Evolutionary conservation across 2,797 vertebrate genomes (phyloP).

Genomic region (Sarcophilus harrisii): DNA sequence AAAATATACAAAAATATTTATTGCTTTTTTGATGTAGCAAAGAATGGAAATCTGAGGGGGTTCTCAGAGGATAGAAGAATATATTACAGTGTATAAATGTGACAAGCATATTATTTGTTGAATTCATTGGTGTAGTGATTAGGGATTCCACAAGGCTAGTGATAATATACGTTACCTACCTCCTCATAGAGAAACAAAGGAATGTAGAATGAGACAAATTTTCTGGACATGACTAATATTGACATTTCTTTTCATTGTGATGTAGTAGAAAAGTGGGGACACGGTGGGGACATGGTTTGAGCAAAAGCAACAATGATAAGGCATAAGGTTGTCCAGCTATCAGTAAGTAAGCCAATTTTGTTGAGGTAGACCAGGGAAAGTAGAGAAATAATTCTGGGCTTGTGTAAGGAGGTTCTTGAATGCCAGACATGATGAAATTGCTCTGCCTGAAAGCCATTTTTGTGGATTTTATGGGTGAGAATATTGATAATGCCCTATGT

Average conservation of each 20-base stretch:
- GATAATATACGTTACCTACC: neutral
- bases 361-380: neutral
- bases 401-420: neutral
- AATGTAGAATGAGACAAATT: neutral
- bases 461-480: neutral
- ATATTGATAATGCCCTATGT: neutral
- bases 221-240: neutral
- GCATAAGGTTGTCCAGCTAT: neutral
- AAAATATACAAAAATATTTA: neutral
- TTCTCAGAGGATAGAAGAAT: neutral
- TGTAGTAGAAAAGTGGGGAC: neutral
- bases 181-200: neutral
- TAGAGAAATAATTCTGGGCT: neutral
- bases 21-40: neutral
- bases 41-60: neutral
- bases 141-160: neutral
- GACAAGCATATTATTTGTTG: neutral
- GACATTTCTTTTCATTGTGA: neutral
- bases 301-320: neutral
- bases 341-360: neutral
- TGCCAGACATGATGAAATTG: neutral
- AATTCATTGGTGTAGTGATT: neutral
- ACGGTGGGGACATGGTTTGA: neutral
- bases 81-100: neutral
- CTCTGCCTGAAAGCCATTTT: neutral